Evolutionary conservation across 2,797 vertebrate species (phyloP).

Genomic region (Phataginus tetradactyla): DNA sequence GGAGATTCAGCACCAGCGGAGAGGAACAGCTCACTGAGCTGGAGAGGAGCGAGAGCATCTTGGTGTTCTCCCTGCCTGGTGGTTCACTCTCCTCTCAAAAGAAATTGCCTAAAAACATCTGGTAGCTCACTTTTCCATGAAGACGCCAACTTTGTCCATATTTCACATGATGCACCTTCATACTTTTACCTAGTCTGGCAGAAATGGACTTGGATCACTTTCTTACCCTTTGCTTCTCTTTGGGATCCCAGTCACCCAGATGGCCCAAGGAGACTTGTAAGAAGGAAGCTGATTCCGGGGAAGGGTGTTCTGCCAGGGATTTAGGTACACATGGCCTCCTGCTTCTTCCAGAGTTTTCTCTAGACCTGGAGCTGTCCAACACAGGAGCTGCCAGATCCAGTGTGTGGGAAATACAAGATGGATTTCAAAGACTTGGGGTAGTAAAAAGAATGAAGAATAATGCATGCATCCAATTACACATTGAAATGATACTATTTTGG

Average conservation of each 20-base stretch:
- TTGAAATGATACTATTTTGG: not conserved
- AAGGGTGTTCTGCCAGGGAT: not conserved
- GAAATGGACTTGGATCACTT: accelerated
- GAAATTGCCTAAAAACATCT: not conserved
- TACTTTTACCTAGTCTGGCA: accelerated
- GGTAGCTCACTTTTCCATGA: not conserved
- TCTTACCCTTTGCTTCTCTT: not conserved
- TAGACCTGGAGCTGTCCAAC: accelerated
- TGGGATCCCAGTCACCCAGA: not conserved
- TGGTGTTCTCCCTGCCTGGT: not conserved
- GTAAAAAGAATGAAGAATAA: not conserved
- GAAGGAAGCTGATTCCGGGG: not conserved
- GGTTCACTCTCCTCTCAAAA: not conserved
- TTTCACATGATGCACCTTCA: accelerated
- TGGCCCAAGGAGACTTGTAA: accelerated
- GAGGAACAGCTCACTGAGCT: not conserved
- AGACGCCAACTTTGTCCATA: accelerated
- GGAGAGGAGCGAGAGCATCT: not conserved
- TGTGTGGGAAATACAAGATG: too few species aligned
- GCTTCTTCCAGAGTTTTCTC: not conserved
- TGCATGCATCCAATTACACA: not conserved
- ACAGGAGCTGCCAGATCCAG: not conserved
- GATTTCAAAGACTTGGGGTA: not conserved
- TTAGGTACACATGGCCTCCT: not conserved
- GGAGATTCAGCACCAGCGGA: not conserved